Evolutionary conservation across 92 coral and sea anemone species (phyloP).

Genomic region (Parazoanthus atlanticus): DNA sequence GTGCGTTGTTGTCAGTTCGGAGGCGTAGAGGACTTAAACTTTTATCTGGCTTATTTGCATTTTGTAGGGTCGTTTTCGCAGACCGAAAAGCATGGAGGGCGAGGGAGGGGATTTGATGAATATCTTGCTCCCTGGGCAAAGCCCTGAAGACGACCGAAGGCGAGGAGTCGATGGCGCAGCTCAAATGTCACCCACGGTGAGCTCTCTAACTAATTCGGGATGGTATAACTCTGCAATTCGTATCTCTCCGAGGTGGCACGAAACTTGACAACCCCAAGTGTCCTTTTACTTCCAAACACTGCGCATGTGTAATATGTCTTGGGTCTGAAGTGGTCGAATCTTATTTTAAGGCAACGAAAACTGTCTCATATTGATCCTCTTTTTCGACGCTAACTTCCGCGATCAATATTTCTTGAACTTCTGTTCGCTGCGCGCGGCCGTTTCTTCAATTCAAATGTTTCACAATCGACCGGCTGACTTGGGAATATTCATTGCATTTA

Average conservation of each 20-base stretch:
- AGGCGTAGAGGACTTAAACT: background rate
- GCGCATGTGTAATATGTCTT: conserved; percentile 31
- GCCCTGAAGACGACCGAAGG: conserved; percentile 34
- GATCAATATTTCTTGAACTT: background rate
- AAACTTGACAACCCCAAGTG: conserved; percentile 41
- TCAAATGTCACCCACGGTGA: conserved; percentile 36
- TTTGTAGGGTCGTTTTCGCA: conserved; percentile 14
- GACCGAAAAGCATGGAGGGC: conserved; percentile 38
- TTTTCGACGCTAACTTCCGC: background rate
- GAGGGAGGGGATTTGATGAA: conserved; percentile 47
- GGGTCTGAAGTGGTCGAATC: background rate
- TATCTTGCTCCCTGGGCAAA: conserved; percentile 40
- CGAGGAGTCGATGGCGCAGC: conserved; percentile 33
- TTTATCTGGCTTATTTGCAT: conserved; percentile 18
- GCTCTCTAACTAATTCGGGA: background rate
- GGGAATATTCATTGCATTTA: background rate
- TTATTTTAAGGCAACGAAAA: background rate
- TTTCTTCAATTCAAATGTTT: background rate
- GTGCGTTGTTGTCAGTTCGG: conserved; percentile 32
- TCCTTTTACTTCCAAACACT: conserved; percentile 31
- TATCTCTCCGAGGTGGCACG: background rate
- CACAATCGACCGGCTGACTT: background rate
- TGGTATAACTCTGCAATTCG: background rate
- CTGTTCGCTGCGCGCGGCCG: background rate
- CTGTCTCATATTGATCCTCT: background rate